phyloP scores from a whole-genome alignment of 1,140 invertebrate species.

The Vanessa atalanta region DNA sequence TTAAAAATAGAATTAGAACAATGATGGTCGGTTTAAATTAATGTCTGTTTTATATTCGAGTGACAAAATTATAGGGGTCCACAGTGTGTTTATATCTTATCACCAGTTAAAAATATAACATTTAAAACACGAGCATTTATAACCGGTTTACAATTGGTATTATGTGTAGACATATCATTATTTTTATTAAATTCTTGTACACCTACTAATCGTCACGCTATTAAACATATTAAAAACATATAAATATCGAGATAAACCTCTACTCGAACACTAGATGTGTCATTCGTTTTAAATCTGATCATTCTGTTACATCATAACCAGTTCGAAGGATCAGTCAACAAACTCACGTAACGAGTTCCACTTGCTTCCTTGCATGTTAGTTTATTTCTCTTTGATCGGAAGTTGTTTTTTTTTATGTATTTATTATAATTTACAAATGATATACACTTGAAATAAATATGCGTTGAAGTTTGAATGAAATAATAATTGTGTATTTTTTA shows the following conservation, averaged over 20 bases:
- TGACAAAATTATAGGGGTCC: conserved; percentile 7
- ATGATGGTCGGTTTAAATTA: conserved; percentile 8
- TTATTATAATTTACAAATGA: background rate
- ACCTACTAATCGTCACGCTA: background rate
- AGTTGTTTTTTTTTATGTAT: background rate
- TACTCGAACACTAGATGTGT: conserved; percentile 32
- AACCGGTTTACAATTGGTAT: background rate
- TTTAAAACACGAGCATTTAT: background rate
- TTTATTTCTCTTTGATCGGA: conserved; percentile 11
- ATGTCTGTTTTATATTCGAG: background rate
- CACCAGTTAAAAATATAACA: background rate
- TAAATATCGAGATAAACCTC: conserved; percentile 3
- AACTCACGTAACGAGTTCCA: conserved; percentile 54
- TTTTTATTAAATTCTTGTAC: background rate
- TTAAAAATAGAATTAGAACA: conserved; percentile 12
- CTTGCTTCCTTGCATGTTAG: conserved; percentile 32
- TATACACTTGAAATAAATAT: background rate
- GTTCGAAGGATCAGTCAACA: conserved; percentile 70
- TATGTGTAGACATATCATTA: background rate
- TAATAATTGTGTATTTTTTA: too few relatives aligned
- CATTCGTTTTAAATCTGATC: conserved; percentile 44
- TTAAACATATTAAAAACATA: conserved; percentile 27
- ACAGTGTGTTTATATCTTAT: conserved; percentile 6
- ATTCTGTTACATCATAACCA: conserved; percentile 73
- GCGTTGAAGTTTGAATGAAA: too few relatives aligned